phyloP scores from a whole-genome alignment of 2,797 vertebrate species.

The Sebastes taczanowskii region DNA sequence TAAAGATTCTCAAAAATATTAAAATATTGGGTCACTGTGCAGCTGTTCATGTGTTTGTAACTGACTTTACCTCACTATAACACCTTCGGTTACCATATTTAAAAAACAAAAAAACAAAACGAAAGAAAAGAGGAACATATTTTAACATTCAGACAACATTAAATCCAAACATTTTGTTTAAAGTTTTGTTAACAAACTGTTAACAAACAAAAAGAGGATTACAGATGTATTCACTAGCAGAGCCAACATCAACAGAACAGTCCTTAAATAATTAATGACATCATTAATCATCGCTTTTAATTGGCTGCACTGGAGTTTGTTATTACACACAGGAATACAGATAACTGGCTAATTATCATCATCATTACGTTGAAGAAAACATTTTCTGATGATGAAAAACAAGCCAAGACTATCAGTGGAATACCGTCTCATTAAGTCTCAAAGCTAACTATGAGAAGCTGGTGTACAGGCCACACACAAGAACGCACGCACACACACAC shows the following conservation, averaged over 20 bases:
- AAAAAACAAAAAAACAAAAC: not conserved
- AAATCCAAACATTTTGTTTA: not conserved
- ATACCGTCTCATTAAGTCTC: not conserved
- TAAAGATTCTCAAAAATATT: not conserved
- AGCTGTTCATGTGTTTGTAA: not conserved
- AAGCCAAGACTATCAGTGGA: not conserved
- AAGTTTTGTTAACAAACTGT: not conserved
- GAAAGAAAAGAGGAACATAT: not conserved
- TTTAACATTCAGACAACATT: not conserved
- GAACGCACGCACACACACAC: not conserved
- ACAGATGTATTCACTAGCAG: not conserved
- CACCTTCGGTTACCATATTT: not conserved
- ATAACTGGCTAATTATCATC: constrained; percentile 19
- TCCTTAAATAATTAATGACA: constrained; percentile 63
- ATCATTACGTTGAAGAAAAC: constrained; percentile 17
- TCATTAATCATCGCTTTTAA: constrained; percentile 29
- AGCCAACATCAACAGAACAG: constrained; percentile 8
- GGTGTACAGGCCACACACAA: not conserved
- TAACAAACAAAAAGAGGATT: not conserved
- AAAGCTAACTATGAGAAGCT: constrained; percentile 6
- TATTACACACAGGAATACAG: constrained; percentile 24
- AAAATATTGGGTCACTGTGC: not conserved
- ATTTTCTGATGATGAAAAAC: constrained; percentile 26
- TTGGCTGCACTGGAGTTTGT: constrained; percentile 51
- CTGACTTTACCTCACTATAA: not conserved